Evolutionary conservation across 2,888 invertebrate genomes (phyloP).

Genomic region (Drosophila crucigera): DNA sequence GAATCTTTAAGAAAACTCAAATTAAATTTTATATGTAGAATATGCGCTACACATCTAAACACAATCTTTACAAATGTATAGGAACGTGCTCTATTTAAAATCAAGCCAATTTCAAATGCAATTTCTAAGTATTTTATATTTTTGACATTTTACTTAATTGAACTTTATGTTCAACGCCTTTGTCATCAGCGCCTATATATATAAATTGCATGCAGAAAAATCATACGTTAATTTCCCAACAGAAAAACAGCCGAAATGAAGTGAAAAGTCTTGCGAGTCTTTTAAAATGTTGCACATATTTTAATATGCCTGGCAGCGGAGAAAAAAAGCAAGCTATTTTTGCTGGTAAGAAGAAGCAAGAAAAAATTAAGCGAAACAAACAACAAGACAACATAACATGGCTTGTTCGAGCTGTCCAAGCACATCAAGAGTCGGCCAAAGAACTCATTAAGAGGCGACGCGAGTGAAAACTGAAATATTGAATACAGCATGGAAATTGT

Average conservation of each 20-base stretch:
- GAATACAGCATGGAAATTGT: conserved; percentile 59
- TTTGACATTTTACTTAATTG: conserved; percentile 31
- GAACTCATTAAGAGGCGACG: conserved; percentile 33
- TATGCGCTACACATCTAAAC: neutral
- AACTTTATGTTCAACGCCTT: conserved; percentile 32
- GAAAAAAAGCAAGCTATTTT: conserved; percentile 11
- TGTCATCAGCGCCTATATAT: conserved; percentile 12
- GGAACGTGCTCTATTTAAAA: conserved; percentile 1
- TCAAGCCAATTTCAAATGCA: neutral
- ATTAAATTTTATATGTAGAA: neutral
- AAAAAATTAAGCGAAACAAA: conserved; percentile 36
- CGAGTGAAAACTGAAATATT: conserved; percentile 55
- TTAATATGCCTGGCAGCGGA: conserved; percentile 35
- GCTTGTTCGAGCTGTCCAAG: conserved; percentile 52
- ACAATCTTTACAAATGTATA: neutral
- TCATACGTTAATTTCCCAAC: conserved; percentile 7
- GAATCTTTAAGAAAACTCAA: neutral
- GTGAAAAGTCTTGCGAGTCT: conserved; percentile 17
- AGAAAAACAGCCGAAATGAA: conserved; percentile 23
- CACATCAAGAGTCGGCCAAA: conserved; percentile 47
- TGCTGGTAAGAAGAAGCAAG: conserved; percentile 4
- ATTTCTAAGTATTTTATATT: neutral
- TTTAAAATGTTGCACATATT: conserved; percentile 39
- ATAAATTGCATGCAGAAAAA: conserved; percentile 24
- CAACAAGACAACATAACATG: conserved; percentile 50